Conservation (phyloP, 2,888 invertebrate genomes). For the Blastobasis lacticolella region DNA sequence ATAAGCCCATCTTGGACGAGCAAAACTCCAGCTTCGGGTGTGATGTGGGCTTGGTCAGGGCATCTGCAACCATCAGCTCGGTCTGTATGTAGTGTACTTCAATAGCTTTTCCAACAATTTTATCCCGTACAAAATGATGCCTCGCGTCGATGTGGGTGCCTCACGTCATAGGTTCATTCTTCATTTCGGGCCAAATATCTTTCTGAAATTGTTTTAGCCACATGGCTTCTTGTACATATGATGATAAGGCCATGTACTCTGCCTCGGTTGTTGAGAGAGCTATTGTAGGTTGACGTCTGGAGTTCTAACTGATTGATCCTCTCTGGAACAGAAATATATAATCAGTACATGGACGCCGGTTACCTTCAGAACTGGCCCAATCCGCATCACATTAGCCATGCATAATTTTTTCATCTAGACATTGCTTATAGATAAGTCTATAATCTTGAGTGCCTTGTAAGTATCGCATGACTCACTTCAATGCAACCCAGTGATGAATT, state of each 20-base stretch:
- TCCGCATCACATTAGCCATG: too few relatives aligned
- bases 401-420: conserved; percentile 12
- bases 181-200: too few relatives aligned
- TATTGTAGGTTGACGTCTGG: conserved; percentile 12
- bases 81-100: too few relatives aligned
- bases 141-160: too few relatives aligned
- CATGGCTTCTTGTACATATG: conserved; percentile 6
- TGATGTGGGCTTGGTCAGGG: too few relatives aligned
- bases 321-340: conserved; percentile 14
- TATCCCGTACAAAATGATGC: too few relatives aligned
- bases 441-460: not conserved
- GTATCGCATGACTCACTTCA: not conserved
- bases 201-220: not conserved
- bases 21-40: too few relatives aligned
- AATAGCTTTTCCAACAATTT: too few relatives aligned
- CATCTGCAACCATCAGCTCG: too few relatives aligned
- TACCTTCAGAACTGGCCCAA: not conserved
- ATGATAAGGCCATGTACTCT: conserved; percentile 13
- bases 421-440: conserved; percentile 3
- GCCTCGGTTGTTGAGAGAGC: conserved; percentile 17
- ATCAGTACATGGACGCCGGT: conserved; percentile 12
- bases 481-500: not conserved
- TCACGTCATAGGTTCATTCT: too few relatives aligned
- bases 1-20: too few relatives aligned
- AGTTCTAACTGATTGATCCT: conserved; percentile 14